Evolutionary conservation across 2,797 vertebrate genomes (phyloP).

Genomic region (Characodon lateralis): DNA sequence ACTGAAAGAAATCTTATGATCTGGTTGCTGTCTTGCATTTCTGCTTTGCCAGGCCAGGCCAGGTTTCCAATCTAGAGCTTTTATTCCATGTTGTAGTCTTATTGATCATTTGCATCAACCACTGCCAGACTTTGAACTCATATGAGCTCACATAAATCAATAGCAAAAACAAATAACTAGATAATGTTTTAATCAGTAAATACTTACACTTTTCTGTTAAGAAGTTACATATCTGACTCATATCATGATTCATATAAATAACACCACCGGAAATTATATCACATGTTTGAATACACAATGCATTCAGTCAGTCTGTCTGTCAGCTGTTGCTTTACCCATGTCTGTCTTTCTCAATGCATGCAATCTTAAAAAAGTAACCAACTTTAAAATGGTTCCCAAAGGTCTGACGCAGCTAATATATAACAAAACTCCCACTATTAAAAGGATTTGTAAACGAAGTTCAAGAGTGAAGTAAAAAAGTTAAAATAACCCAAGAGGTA

Average conservation of each 20-base stretch:
- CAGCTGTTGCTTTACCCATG: not conserved
- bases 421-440: too few relatives aligned
- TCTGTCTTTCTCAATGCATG: not conserved
- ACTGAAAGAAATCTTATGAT: not conserved
- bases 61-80: conserved; percentile 48
- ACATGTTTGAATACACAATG: not conserved
- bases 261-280: not conserved
- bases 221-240: conserved; percentile 1
- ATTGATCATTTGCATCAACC: conserved; percentile 34
- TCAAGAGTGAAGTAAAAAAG: too few relatives aligned
- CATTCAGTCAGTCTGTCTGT: too few relatives aligned
- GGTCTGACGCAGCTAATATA: too few relatives aligned
- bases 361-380: not conserved
- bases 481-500: too few relatives aligned
- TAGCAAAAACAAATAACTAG: conserved; percentile 42
- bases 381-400: not conserved
- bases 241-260: not conserved
- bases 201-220: conserved; percentile 9
- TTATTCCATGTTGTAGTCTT: conserved; percentile 52
- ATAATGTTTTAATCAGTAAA: conserved; percentile 29
- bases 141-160: conserved; percentile 41
- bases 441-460: too few relatives aligned
- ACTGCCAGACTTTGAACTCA: conserved; percentile 42
- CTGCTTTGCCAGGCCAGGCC: conserved; percentile 19
- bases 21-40: not conserved